Evolutionary conservation across 2,797 vertebrate genomes (phyloP).

Genomic region (Bradypodion ventrale): DNA sequence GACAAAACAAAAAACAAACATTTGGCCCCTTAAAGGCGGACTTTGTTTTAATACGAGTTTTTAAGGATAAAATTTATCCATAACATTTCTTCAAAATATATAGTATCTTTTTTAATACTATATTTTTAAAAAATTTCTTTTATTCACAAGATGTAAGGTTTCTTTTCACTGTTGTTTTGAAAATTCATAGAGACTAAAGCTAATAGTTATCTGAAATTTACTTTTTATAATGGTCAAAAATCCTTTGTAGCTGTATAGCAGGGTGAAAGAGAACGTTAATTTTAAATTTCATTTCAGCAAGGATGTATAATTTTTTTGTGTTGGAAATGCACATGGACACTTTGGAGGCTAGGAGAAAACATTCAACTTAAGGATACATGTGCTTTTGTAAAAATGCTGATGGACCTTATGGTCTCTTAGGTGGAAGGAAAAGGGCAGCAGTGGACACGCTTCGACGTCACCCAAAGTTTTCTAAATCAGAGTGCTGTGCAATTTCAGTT

Average conservation of each 20-base stretch:
- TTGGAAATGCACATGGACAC: background rate
- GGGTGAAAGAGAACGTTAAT: background rate
- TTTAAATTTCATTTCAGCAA: background rate
- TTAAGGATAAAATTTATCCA: too few species aligned
- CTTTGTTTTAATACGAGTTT: too few species aligned
- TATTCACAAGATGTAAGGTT: background rate
- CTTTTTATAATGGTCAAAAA: constrained; percentile 44
- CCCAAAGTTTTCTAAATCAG: background rate
- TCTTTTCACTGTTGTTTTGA: constrained; percentile 32
- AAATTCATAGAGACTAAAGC: background rate
- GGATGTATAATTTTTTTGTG: background rate
- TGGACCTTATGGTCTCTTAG: background rate
- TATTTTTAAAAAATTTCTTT: background rate
- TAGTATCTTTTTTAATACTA: background rate
- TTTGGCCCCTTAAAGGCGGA: too few species aligned
- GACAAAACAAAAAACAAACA: too few species aligned
- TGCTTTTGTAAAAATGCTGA: background rate
- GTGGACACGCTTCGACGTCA: background rate
- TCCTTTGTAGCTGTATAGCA: background rate
- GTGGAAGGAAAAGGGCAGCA: background rate
- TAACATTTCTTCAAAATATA: background rate
- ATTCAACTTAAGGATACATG: background rate
- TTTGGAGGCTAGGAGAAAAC: background rate
- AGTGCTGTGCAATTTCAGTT: background rate
- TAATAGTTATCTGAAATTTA: constrained; percentile 36